Conservation (phyloP, 1,140 invertebrate species). For the Telenomus remus region DNA sequence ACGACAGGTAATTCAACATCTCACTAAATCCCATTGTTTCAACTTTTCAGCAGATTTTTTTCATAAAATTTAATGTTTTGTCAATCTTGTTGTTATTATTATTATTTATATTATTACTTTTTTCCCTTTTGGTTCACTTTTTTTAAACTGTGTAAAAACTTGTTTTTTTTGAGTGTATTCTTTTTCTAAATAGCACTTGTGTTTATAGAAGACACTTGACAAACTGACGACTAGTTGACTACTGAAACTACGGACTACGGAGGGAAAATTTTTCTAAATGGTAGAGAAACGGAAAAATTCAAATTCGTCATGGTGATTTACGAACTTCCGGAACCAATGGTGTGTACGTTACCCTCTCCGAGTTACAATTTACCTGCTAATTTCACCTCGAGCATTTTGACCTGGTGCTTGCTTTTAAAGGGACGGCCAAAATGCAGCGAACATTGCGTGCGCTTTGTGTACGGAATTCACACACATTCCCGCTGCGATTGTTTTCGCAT, state of each 20-base stretch:
- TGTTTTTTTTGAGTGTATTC: too few species aligned
- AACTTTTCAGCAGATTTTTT: slow-evolving; percentile 1
- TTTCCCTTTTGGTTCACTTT: too few species aligned
- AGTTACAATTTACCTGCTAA: not conserved
- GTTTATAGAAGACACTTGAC: too few species aligned
- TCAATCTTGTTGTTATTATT: too few species aligned
- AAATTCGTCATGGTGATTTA: not conserved
- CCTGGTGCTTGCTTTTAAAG: slow-evolving; percentile 3
- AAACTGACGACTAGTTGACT: too few species aligned
- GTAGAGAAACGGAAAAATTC: not conserved
- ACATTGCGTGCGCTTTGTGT: not conserved
- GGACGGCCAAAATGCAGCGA: not conserved
- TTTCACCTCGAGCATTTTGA: not conserved
- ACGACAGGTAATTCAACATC: slow-evolving; percentile 12
- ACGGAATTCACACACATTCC: not conserved
- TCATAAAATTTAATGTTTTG: too few species aligned
- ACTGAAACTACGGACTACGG: too few species aligned
- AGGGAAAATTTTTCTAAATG: not conserved
- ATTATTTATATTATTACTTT: too few species aligned
- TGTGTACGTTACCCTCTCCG: not conserved
- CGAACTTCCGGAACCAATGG: not conserved
- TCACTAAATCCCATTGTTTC: not conserved
- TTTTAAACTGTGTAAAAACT: too few species aligned
- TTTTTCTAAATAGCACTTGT: too few species aligned
- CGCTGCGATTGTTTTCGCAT: not conserved